Percentiles rank a stretch among this genome's conserved stretches.
These are phyloP conservation scores for Falco concolor DNA, from an alignment of 2,797 vertebrate genomes.

Conservation along the genomic window DNA sequence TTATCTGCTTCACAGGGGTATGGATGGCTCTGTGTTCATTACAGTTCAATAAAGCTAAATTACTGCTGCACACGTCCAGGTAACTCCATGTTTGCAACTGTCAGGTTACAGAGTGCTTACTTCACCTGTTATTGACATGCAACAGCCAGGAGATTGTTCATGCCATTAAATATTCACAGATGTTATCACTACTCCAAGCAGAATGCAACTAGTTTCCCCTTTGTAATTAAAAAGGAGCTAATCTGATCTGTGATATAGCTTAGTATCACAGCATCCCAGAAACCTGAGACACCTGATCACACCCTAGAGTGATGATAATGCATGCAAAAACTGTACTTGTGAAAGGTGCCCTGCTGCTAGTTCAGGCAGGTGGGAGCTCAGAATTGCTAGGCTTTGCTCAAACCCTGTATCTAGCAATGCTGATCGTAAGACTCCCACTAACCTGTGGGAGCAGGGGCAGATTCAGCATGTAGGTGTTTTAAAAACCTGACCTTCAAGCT, in stretches of 20 bases:
- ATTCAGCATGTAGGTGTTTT: neutral
- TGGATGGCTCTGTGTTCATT: neutral
- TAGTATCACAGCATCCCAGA: neutral
- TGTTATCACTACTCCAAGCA: slow-evolving; percentile 15
- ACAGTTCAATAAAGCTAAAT: neutral
- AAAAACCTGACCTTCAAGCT: neutral
- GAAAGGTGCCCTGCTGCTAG: neutral
- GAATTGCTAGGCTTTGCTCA: neutral
- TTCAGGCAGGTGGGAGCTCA: neutral
- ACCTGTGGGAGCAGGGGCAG: neutral
- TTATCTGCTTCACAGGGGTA: neutral
- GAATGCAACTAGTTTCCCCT: neutral
- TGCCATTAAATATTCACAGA: slow-evolving; percentile 34
- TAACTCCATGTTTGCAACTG: neutral
- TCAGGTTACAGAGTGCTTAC: neutral
- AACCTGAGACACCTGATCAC: neutral
- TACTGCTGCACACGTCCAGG: neutral
- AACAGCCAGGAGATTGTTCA: neutral
- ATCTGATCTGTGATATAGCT: neutral
- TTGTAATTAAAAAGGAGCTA: slow-evolving; percentile 20
- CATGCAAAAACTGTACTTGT: neutral
- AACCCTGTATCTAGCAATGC: neutral
- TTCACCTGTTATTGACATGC: neutral
- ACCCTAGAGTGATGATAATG: neutral
- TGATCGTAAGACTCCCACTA: neutral